These are phyloP conservation scores for Nematopogon swammerdamellus DNA, from an alignment of 2,888 invertebrate genomes.

Conservation along the genomic window DNA sequence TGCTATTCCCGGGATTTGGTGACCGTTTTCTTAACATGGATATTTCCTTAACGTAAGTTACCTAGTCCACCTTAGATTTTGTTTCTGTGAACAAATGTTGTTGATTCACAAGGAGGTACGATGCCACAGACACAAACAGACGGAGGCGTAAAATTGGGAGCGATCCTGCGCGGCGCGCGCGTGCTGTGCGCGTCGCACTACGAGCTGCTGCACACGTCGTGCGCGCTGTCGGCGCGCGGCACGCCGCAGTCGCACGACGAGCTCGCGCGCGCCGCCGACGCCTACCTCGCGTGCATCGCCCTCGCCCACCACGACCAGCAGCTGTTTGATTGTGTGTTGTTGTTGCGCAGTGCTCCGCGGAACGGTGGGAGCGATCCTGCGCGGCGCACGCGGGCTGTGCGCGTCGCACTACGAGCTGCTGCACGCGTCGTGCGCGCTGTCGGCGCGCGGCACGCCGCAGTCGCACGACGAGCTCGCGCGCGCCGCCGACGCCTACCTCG, in stretches of 20 bases:
- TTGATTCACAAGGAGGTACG: no score
- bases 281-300: slow-evolving; percentile 65
- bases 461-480: slow-evolving; percentile 79
- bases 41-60: no score
- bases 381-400: slow-evolving; percentile 35
- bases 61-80: no score
- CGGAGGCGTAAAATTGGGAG: slow-evolving; percentile 34
- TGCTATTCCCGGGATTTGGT: no score
- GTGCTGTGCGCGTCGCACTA: slow-evolving; percentile 55
- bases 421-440: no score
- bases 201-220: slow-evolving; percentile 50
- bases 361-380: slow-evolving; percentile 35
- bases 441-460: slow-evolving; percentile 55
- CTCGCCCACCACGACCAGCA: slow-evolving; percentile 64
- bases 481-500: slow-evolving; percentile 63
- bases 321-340: no score
- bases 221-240: no score
- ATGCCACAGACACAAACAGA: no score
- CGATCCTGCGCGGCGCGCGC: slow-evolving; percentile 33
- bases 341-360: slow-evolving; percentile 24
- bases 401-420: slow-evolving; percentile 58
- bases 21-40: no score
- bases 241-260: slow-evolving; percentile 69
- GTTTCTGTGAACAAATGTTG: no score
- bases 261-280: no score